Evolutionary conservation across 1,140 invertebrate species (phyloP), one percentile per base, ranked within the genome.

Genomic region (Tyrophagus putrescentiae): DNA sequence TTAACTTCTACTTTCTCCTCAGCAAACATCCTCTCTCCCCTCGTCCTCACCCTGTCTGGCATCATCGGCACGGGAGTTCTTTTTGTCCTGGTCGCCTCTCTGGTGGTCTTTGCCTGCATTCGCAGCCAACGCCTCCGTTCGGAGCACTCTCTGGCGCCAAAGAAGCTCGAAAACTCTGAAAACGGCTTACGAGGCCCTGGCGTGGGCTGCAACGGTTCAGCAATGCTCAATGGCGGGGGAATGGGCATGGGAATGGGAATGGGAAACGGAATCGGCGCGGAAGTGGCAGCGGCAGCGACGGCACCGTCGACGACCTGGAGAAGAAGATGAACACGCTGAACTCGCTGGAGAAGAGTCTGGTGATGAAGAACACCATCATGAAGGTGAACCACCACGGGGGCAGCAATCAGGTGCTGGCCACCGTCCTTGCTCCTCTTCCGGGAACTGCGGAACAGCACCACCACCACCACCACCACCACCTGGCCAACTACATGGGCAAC

Each of bases 11-110:
- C 27, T 32, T 13, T 39, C 25, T 57, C 41, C 33, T 52, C 7
- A 29, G 29, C 31, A 28, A 48, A 60, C 28, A 81, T 81, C 72
- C 76, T 75, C 57, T 76, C 81, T 48, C 80, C 80, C 3, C 69
- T 82, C n/a, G 68, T 81, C 7, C 70, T 80, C 57, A 80, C 82
- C 29, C 68, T 82, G 36, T 77, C 77, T 41, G 78, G 76, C 44
- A 78, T 81, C 9, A 76, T 81, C 60, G 80, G 79, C 16, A 79
- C 78, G 0, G 79, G 80, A n/a, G 76, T 82, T 57, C 71, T 82
- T 1, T 54, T 54, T 25, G 28, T 54, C 11, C 25, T 54, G 52
- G 13, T 54, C 21, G 25, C 52, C 13, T 54, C 52, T 27, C 25
- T 54, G 2, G 3, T 54, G 2, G 25, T 54, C n/a, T 54, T 54